Evolutionary conservation across 2,888 invertebrate species (phyloP), one percentile per base, ranked within the genome.

Genomic region (Cephus nigrinus): DNA sequence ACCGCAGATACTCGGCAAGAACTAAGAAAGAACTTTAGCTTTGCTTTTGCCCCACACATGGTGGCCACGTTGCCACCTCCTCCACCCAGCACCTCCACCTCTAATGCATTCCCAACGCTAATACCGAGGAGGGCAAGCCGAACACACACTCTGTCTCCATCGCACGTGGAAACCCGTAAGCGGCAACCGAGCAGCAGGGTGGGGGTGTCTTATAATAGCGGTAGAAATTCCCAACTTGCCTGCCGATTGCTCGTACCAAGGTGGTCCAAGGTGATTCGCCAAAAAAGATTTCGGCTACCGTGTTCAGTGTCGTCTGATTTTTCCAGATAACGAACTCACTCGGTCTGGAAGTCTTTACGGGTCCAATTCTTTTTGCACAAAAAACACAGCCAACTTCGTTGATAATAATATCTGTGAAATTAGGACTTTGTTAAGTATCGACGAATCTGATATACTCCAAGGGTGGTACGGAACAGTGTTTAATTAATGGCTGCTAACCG

Each of bases 31-130:
- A 87, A 83, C 82, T 82, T 84, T 79, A 81, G 82, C 83, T 82
- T 82, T 81, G 82, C 76, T 80, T 78, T 74, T 79, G 81, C 83
- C 86, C 84, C 88, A 86, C 89, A 88, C 86, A 88, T 88, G 88
- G 88, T 86, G 87, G 88, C 90, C 90, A 90, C 90, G 88, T 90
- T 90, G 89, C 89, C 88, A 85, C 86, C 87, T 87, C 87, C 85
- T 86, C 76, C 83, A 79, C 78, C 76, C 80, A 76, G 82, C 82
- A 78, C 84, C 83, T 83, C 83, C 80, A 81, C 84, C 83, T 88
- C 85, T 88, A 87, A 88, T 89, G 88, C 88, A 88, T 89, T 90
- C 86, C 85, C 85, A 83, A 86, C 86, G 86, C 86, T 87, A 87
- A 87, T 88, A 84, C 85, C 82, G 79, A 75, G 40, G 76, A 80